Evolutionary conservation across 2,797 vertebrate genomes (phyloP), one percentile per base, ranked within the genome.

Genomic region (Fratercula arctica): DNA sequence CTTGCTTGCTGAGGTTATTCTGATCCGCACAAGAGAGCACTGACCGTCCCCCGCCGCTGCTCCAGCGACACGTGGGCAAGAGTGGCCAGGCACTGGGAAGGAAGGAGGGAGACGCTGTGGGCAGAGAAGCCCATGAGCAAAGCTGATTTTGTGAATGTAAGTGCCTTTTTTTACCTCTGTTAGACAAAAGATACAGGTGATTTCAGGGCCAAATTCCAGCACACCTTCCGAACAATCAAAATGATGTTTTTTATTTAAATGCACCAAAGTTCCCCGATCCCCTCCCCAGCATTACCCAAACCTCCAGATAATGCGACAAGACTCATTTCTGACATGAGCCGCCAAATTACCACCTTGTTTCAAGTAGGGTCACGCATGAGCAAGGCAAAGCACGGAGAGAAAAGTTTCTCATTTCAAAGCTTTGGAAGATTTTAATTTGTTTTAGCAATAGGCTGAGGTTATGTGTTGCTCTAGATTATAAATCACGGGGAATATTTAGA

Each of bases 321-420:
- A 29, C 35, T 19, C 19, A 80, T 18, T 33, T 69, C n/a, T 75
- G 76, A 16, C 10, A 26, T 0, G 0, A 86, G 54, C 31, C 74
- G 25, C 6, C 39, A 60, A 51, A 75, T 48, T 11, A 51, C 20
- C n/a, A 39, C 21, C 6, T 41, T 18, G 18, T n/a, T 73, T 68
- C 25, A 43, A 60, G 31, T 0, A 6, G 41, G 43, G 56, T 60
- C 48, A 10, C 0, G 0, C 24, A 6, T 0, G 2, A 56, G 53
- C 8, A 50, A 61, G 3, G 28, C 23, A 76, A 41, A 73, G 5
- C 53, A 26, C 0, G 0, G 33, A 80, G 51, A 51, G 31, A 51
- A 54, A 79, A 56, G 7, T 21, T 39, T 17, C 77, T 60, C 39
- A 14, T 82, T 69, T 64, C 33, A 33, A 82, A 87, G 25, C 50